Evolutionary conservation across 2,888 invertebrate species (phyloP), one percentile per base, ranked within the genome.

Genomic region (Diabrotica balteata): DNA sequence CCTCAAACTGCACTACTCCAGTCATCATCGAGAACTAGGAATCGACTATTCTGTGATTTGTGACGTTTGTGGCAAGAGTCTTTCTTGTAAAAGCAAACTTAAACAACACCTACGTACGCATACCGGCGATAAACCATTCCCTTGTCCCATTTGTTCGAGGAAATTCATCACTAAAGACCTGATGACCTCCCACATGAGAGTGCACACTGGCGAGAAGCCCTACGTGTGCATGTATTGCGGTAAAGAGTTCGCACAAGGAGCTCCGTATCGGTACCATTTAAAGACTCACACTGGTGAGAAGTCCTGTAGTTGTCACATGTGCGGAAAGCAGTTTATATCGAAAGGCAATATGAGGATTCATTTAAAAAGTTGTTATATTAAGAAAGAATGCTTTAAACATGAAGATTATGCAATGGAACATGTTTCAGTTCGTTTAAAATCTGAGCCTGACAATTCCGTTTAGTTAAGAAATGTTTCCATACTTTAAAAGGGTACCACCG

Each of bases 21-120:
- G 76, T 47, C 73, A 76, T 43, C 79, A 79, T 66, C 76, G 74
- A 46, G 72, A 72, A 54, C 44, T 71, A 54, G 76, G 75, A 85
- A 87, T 71, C 82, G 85, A 85, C 84, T 69, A 86, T 85, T 76
- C 82, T 79, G 43, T 86, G 83, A 69, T 73, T 4, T 77, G 77
- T 54, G 69, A 73, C 32, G 67, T 72, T n/a, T 79, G 79, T 64
- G 79, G 77, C 2, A 75, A 75, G 47, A 74, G 72, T 44, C 75
- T 79, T 9, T 75, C 72, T 9, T 73, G 74, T 43, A 72, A 71
- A 45, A 74, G 73, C 53, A 74, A 75, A 61, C 71, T 81, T 9
- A 76, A 62, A 8, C 72, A 79, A 57, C 81, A 82, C 63, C 69
- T 79, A 58, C 71, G 81, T 9, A 81, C 76, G 7, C 82, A 82